Evolutionary conservation across 2,888 invertebrate species (phyloP).

Genomic region (Chrysina gloriosa): DNA sequence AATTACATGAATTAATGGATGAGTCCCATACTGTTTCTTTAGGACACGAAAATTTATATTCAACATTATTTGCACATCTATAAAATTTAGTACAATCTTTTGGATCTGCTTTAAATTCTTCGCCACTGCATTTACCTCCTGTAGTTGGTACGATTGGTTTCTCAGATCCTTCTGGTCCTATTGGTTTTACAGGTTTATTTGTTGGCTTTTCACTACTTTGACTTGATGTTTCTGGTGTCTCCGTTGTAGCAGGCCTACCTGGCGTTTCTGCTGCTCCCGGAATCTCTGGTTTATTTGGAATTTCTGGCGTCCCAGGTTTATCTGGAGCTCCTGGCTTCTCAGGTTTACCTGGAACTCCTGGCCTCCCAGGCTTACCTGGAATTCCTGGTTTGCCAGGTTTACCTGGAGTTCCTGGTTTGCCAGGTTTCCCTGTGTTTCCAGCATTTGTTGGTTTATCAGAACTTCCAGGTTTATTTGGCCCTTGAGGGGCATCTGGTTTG

Average conservation of each 20-base stretch:
- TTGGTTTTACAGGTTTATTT: conserved; percentile 54
- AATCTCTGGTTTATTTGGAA: conserved; percentile 27
- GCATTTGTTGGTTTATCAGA: conserved; percentile 19
- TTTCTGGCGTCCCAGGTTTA: conserved; percentile 40
- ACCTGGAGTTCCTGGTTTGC: conserved; percentile 28
- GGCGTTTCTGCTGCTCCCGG: conserved; percentile 61
- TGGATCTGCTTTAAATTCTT: conserved; percentile 78
- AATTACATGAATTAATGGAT: conserved; percentile 76
- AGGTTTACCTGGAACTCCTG: conserved; percentile 66
- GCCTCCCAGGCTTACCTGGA: conserved; percentile 26
- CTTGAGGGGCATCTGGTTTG: too few relatives aligned
- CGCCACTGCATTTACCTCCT: conserved; percentile 23
- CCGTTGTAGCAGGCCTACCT: neutral
- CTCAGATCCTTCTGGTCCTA: conserved; percentile 52
- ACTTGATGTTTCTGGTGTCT: too few relatives aligned
- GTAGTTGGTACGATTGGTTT: conserved; percentile 26
- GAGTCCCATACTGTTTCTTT: conserved; percentile 84
- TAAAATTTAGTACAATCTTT: conserved; percentile 80
- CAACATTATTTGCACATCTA: conserved; percentile 76
- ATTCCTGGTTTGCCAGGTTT: conserved; percentile 17
- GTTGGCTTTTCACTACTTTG: conserved; percentile 51
- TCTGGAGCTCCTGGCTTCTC: conserved; percentile 40
- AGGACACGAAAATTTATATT: conserved; percentile 79
- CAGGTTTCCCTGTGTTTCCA: conserved; percentile 51
- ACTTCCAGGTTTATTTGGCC: conserved; percentile 24